These are phyloP conservation scores for Carollia perspicillata DNA, from an alignment of 2,113 vertebrate species.

Conservation along the genomic window DNA sequence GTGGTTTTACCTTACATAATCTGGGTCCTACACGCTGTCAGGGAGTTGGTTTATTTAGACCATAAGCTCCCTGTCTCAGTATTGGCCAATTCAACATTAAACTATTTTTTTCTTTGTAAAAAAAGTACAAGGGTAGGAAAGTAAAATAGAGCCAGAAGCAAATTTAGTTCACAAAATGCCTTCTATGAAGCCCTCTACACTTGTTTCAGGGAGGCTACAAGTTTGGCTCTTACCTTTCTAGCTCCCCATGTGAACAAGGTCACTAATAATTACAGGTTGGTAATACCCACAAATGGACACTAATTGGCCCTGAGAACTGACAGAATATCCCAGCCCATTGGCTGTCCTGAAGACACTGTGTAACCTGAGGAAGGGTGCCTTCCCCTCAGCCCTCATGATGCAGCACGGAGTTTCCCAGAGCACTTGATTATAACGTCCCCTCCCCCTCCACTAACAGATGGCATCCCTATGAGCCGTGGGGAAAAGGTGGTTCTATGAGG, in stretches of 20 bases:
- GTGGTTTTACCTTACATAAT: background rate
- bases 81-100: background rate
- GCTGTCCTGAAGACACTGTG: background rate
- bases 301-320: background rate
- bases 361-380: background rate
- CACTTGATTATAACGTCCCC: background rate
- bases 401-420: background rate
- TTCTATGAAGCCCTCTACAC: background rate
- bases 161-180: background rate
- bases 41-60: background rate
- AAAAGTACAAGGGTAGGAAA: background rate
- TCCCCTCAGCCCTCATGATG: background rate
- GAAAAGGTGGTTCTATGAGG: background rate
- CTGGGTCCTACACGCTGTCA: background rate
- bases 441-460: background rate
- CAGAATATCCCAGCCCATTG: too few relatives aligned
- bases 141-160: background rate
- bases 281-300: background rate
- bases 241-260: background rate
- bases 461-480: background rate
- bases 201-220: background rate
- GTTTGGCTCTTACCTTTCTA: background rate
- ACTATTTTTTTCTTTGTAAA: background rate
- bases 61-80: background rate
- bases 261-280: background rate